Evolutionary conservation across 2,113 vertebrate species (phyloP).

Genomic region (Panthera tigris): DNA sequence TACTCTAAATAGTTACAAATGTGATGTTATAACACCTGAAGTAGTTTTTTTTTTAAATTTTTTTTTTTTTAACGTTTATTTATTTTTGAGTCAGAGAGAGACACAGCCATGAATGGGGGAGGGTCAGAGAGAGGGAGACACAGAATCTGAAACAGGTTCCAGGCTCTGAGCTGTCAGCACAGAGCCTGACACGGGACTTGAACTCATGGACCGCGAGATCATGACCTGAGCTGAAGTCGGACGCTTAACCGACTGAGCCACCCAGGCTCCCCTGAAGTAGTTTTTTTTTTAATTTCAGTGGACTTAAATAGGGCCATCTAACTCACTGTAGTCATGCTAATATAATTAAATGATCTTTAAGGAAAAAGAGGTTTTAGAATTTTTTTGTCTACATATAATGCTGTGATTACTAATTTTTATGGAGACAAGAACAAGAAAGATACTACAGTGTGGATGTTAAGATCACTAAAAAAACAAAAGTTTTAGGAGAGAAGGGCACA

Average conservation of each 20-base stretch:
- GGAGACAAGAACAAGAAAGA: not conserved
- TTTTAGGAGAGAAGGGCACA: not conserved
- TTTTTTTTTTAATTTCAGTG: not conserved
- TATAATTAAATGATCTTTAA: slow-evolving; percentile 39
- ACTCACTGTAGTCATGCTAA: not conserved
- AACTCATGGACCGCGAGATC: no score
- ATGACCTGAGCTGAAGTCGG: no score
- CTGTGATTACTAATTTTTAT: slow-evolving; percentile 16
- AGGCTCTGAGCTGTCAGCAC: no score
- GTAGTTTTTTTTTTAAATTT: not conserved
- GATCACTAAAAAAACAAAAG: not conserved
- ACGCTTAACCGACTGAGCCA: no score
- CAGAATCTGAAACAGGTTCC: no score
- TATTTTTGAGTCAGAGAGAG: no score
- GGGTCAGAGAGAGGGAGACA: no score
- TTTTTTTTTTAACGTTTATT: no score
- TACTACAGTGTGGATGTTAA: not conserved
- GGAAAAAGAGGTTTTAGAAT: slow-evolving; percentile 10
- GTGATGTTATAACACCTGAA: not conserved
- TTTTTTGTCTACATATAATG: not conserved
- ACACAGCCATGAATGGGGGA: no score
- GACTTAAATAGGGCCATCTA: not conserved
- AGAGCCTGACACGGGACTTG: no score
- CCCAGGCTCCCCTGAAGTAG: not conserved
- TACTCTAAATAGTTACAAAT: not conserved